Percentiles rank a stretch among this genome's conserved stretches.
Evolutionary conservation across 2,888 invertebrate genomes (phyloP).

Genomic region (Epinotia bilunana): DNA sequence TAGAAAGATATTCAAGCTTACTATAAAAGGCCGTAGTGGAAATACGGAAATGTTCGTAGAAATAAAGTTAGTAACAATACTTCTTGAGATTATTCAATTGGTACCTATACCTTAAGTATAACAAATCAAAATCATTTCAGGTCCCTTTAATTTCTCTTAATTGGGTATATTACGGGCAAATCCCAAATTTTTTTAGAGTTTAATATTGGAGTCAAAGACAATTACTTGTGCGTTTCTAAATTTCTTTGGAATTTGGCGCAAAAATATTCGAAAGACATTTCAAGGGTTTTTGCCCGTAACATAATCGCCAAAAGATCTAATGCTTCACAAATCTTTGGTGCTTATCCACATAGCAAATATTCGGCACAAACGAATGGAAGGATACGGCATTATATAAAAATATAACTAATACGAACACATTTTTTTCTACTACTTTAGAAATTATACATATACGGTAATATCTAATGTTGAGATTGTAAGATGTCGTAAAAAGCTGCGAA

Average conservation of each 20-base stretch:
- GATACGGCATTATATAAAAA: conserved; percentile 65
- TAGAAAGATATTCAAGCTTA: conserved; percentile 69
- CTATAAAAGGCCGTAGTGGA: conserved; percentile 65
- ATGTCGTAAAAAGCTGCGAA: conserved; percentile 82
- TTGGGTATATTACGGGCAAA: conserved; percentile 56
- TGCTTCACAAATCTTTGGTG: conserved; percentile 83
- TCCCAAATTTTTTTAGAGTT: not conserved
- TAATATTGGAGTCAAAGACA: not conserved
- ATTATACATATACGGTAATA: conserved; percentile 71
- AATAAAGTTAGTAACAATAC: conserved; percentile 73
- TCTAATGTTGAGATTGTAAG: conserved; percentile 80
- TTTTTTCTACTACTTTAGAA: conserved; percentile 69
- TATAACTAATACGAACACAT: conserved; percentile 80
- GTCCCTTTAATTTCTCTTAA: conserved; percentile 83
- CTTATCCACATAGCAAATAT: conserved; percentile 79
- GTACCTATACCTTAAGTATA: conserved; percentile 80
- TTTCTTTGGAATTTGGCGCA: conserved; percentile 29
- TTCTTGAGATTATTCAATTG: conserved; percentile 81
- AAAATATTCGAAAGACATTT: conserved; percentile 7
- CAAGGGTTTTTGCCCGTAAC: conserved; percentile 36
- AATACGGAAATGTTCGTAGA: conserved; percentile 68
- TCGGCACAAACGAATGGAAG: conserved; percentile 77
- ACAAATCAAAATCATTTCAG: conserved; percentile 81
- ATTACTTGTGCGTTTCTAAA: conserved; percentile 5
- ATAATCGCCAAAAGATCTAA: conserved; percentile 79